Base-by-base conservation (phyloP, 2,113 vertebrate species). In the Pungitius pungitius region DNA sequence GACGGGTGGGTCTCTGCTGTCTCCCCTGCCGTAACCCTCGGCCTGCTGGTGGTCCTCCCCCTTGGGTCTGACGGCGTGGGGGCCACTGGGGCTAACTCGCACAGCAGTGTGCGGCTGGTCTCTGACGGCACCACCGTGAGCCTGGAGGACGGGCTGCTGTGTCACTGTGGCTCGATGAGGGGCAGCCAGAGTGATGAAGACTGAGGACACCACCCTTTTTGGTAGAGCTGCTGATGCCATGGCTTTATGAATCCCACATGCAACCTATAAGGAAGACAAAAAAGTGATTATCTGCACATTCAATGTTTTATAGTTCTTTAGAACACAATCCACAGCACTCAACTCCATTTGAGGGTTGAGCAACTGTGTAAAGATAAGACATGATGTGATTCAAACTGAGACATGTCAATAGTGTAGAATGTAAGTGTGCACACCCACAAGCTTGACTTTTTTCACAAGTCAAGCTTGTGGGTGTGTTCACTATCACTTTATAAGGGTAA, bases 111-210 rank as follows among this genome's bases (percentile, higher is more conserved):
- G 86, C 57, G 81, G 89, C 49, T 83, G 75, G 66, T 90, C 89
- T 63, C 75, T 57, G 0, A 80, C 75, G 0, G 78, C 37, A 49
- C 72, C 58, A 35, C 77, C 81, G 51, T 87, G 85, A 17, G 88
- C 85, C 56, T 84, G 78, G 73, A 89, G 73, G 42, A 80, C 1
- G n/a, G 91, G 81, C 69, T 82, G 82, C 54, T 84, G 90, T 3
- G 92, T 91, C 69, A 92, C 75, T 0, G 92, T 94, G 72, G 92
- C 92, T 52, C 77, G 84, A 61, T 89, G 89, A 0, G 97, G 96
- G 15, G 96, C 90, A 0, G 93, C 78, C 57, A 98, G 91, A 13
- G 95, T 97, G 91, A 99, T 98, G 85, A 96, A 98, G 72, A 98
- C 76, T 0, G 97, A 98, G 0, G 97, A 98, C 49, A 96, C 93